Evolutionary conservation across 2,888 invertebrate species (phyloP), one percentile per base, ranked within the genome.

Genomic region (Melanophora roralis): DNA sequence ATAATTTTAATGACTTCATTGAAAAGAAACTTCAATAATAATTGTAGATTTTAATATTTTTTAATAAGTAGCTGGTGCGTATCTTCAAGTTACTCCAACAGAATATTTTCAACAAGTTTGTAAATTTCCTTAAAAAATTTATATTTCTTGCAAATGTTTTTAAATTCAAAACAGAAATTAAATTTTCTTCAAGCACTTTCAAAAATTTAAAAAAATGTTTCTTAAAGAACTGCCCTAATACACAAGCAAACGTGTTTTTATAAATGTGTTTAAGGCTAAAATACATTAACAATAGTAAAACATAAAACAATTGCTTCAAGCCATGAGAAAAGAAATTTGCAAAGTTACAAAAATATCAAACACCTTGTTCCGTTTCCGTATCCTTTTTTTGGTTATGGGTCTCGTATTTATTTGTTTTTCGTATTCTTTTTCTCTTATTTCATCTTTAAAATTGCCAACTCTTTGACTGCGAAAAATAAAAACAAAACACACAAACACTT

Each of bases 281-380:
- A 51, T 45, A 69, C 36, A 71, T 36, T 65, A 51, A 38, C 19
- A 38, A 27, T 6, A 36, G 27, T 21, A 9, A 59, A 9, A n/a
- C 64, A 7, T 36, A 45, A 19, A 69, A 53, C 32, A 45, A 27
- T 53, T 51, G 14, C 51, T 21, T 19, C 32, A 19, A 45, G 47
- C 27, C 23, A 32, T 3, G 34, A 71, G 38, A 49, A 64, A 34
- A 45, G 3, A 79, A 65, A 72, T 67, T 53, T 60, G 51, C 36
- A 72, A 62, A 76, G 80, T 80, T 72, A 76, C 72, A 80, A 80
- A 80, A 76, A 72, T 76, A 73, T 72, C 80, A 80, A 80, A 80
- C 80, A 80, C 76, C 76, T 80, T 80, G 40, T 76, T 76, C 76
- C 80, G 80, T 76, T 80, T 72, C 72, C 76, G 76, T 64, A 76